Evolutionary conservation across 35 echinoderm and acorn worm genomes (phyloP), one percentile per base, ranked within the genome.

Genomic region (Heliocidaris erythrogramma): DNA sequence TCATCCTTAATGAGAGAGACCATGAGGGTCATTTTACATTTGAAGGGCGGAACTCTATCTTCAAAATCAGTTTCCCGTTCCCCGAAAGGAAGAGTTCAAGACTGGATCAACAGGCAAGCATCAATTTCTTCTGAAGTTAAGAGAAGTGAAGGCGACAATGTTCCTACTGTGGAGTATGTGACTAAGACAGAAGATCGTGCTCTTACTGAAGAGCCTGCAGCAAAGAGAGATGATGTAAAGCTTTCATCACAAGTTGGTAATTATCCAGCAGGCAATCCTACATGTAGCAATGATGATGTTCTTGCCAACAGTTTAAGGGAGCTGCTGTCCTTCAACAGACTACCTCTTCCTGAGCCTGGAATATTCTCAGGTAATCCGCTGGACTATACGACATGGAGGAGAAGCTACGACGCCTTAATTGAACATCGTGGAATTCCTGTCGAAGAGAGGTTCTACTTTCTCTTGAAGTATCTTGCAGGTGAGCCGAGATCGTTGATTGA

Each of bases 351-450:
- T 4, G 97, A 98, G 59, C 97, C 97, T 24, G 86, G 89, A 49
- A 65, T 96, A 48, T 98, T 98, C 91, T 90, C 31, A 42, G 97
- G 97, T 5, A 92, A 98, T 50, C 97, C 97, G 8, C 32, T 96
- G 18, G 92, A 96, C 18, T 95, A 96, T 88, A 95, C 93, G 18
- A 60, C 21, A 32, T 94, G 95, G 95, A 95, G 93, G 96, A 59
- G 24, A 47, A 48, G 97, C 94, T 17, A 96, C 30, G 61, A 48
- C 95, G n/a, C n/a, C n/a, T n/a, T n/a, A n/a, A n/a, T n/a, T n/a
- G n/a, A n/a, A n/a, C n/a, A n/a, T n/a, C n/a, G n/a, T n/a, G n/a
- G n/a, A n/a, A n/a, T n/a, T n/a, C n/a, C n/a, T n/a, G n/a, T n/a
- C n/a, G n/a, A n/a, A n/a, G n/a, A n/a, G n/a, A n/a, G n/a, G n/a